Base-by-base conservation (phyloP, 2,888 invertebrate genomes). In the Chironomus riparius region DNA sequence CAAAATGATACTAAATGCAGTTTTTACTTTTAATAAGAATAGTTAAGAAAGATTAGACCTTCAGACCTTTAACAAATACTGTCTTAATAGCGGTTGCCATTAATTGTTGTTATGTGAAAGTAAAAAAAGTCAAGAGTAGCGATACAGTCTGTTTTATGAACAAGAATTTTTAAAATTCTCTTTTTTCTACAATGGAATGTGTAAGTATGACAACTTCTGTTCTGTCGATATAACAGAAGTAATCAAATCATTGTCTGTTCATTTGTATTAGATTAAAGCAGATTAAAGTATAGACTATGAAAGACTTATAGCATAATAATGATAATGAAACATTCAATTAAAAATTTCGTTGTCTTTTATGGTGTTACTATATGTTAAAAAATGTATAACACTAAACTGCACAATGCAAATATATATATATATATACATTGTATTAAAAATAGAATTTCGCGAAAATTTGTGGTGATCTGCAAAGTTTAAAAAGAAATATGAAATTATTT, bases 31-130 rank as follows among this genome's bases (percentile, higher is more conserved):
- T 50, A 15, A 50, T 50, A 50, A 12, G n/a, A 50, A 50, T 50
- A 3, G 2, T 50, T 15, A 50, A 12, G n/a, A 50, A 50, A 12
- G n/a, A 50, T 50, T 15, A 50, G 50, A 50, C n/a, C 15, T 65
- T 68, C 28, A 68, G 21, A 71, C 12, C 4, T 56, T 24, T 0
- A 22, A 47, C 0, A 70, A 70, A 50, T 48, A 50, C 10, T 21
- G n/a, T 48, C 12, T 13, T n/a, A 28, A 24, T 21, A 18, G 24
- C 38, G n/a, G 72, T 62, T 38, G 56, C n/a, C 62, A 73, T 73
- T 73, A 62, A 73, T 62, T 73, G 13, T 62, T 47, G 72, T 68
- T 68, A 68, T 74, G 65, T 48, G n/a, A n/a, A n/a, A 65, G 47
- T 47, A 68, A 47, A 13, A 47, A 68, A 72, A 72, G 47, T 71